phyloP scores from a whole-genome alignment of 2,113 vertebrate genomes.

The Gasterosteus nipponicus region DNA sequence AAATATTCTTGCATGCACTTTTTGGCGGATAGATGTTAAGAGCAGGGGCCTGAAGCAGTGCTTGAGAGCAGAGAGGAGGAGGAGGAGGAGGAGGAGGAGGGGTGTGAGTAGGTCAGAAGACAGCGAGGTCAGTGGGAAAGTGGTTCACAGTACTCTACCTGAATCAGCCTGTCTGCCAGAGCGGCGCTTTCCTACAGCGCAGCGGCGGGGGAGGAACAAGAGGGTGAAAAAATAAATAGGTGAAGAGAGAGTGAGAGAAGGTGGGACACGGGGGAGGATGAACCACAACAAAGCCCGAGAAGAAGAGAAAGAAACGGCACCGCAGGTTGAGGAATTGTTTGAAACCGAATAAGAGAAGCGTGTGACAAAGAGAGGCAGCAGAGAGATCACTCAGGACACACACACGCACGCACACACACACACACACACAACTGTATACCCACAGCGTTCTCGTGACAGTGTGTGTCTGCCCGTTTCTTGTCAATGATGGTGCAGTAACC shows the following conservation, averaged over 20 bases:
- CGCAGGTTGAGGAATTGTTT: not conserved
- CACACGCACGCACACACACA: not conserved
- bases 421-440: not conserved
- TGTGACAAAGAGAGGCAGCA: conserved; percentile 28
- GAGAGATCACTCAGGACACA: conserved; percentile 31
- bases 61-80: conserved; percentile 13
- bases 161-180: conserved; percentile 97
- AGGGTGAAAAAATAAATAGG: conserved; percentile 58
- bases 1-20: conserved; percentile 69
- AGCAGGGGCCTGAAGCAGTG: conserved; percentile 25
- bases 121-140: conserved; percentile 36
- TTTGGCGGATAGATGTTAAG: conserved; percentile 8
- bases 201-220: conserved; percentile 53
- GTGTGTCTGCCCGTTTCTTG: not conserved
- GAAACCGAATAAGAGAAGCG: conserved; percentile 10
- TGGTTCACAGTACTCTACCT: conserved; percentile 86
- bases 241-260: conserved; percentile 33
- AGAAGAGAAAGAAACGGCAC: conserved; percentile 15
- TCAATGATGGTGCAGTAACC: conserved; percentile 2
- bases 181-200: conserved; percentile 92
- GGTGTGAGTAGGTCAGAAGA: conserved; percentile 34
- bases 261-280: conserved; percentile 36
- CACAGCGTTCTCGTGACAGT: not conserved
- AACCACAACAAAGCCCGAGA: conserved; percentile 33
- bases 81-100: conserved; percentile 18